Base-by-base conservation (phyloP, 2,113 vertebrate species). In the Labrus mixtus region DNA sequence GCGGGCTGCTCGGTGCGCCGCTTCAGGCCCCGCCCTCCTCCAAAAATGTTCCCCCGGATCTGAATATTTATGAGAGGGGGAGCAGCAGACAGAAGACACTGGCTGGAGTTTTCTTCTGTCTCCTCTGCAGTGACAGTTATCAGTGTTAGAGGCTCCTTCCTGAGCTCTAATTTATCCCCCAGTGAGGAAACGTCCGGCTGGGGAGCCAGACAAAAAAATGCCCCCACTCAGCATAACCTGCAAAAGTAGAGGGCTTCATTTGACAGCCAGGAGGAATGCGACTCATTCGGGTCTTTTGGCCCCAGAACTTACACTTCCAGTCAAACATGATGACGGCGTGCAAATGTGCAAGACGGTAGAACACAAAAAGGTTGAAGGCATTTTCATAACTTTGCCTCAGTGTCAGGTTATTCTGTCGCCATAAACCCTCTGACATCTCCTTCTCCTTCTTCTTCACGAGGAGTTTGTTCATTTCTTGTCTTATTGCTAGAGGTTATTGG, bases 31-130 rank as follows among this genome's bases (percentile, higher is more conserved):
- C 65, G 1, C 73, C 73, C 17, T 55, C 72, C 17, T 59, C n/a
- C 43, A 15, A 3, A 48, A 48, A 65, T 55, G n/a, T 82, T 78
- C 81, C 59, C 68, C 43, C 54, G 3, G 29, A 54, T 60, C 64
- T 93, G 91, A 92, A 94, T 93, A 94, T 94, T 92, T 80, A 93
- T 93, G 83, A 90, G 76, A 4, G 25, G 53, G 53, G 67, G 60
- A 85, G 36, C 76, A 76, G 83, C 87, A 89, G 86, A 73, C 73
- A 65, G 80, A 78, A 76, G 73, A 50, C 33, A 15, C 29, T 5
- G 67, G 62, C 65, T 58, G 72, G 70, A 55, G 84, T 55, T n/a
- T 66, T 75, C 33, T 66, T 75, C 33, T 20, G 41, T 37, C 45
- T 70, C 46, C 55, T 65, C 51, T 8, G 10, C 64, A 9, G 68